Percentiles rank a stretch among this genome's conserved stretches.
Evolutionary conservation across 2,888 invertebrate genomes (phyloP).

Genomic region (Pilophorus perplexus): DNA sequence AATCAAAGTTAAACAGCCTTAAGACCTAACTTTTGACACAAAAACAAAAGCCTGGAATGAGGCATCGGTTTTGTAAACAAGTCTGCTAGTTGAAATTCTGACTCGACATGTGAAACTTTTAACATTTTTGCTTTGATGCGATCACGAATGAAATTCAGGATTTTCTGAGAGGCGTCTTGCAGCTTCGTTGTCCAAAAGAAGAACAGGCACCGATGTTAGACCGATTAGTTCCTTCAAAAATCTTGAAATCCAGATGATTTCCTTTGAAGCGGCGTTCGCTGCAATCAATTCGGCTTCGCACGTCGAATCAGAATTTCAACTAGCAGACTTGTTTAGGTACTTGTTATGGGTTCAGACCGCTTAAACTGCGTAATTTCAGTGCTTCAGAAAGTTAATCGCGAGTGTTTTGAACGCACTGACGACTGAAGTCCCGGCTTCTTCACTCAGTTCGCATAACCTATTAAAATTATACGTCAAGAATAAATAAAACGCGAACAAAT

Average conservation of each 20-base stretch:
- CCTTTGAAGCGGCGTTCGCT: slow-evolving; percentile 3
- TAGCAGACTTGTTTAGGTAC: no score
- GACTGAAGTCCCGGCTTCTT: no score
- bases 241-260: slow-evolving; percentile 2
- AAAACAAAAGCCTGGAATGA: slow-evolving; percentile 2
- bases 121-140: slow-evolving; percentile 31
- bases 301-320: not conserved
- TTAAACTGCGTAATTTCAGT: no score
- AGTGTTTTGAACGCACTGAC: no score
- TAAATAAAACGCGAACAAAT: no score
- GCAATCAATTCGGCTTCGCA: slow-evolving; percentile 3
- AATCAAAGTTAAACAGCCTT: not conserved
- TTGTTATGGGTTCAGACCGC: no score
- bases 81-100: slow-evolving; percentile 36
- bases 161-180: slow-evolving; percentile 48
- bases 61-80: slow-evolving; percentile 31
- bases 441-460: no score
- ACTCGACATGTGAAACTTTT: not conserved
- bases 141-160: slow-evolving; percentile 38
- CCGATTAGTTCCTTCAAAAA: not conserved
- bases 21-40: slow-evolving; percentile 22
- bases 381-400: no score
- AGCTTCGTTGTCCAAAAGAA: slow-evolving; percentile 8
- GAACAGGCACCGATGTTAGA: not conserved
- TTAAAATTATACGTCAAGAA: no score